phyloP scores from a whole-genome alignment of 2,888 invertebrate species.

The Gymnosoma rotundatum region DNA sequence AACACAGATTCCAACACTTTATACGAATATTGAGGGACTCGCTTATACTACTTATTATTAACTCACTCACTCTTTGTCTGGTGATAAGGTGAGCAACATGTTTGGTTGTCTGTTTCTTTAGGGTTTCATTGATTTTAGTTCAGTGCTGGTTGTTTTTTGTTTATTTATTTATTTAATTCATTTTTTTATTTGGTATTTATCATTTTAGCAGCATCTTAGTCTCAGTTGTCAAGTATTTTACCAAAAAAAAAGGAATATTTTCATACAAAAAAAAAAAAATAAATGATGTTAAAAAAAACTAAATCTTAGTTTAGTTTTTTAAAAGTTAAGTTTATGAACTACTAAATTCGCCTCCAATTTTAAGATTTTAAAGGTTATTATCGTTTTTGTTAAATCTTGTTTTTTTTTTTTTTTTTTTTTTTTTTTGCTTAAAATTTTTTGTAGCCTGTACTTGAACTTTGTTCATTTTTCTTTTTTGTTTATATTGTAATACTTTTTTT shows the following conservation, averaged over 20 bases:
- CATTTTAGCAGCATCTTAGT: conserved; percentile 61
- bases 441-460: conserved; percentile 74
- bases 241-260: conserved; percentile 24
- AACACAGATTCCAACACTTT: conserved; percentile 61
- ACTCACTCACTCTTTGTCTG: conserved; percentile 20
- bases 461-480: conserved; percentile 12
- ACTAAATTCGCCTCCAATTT: conserved; percentile 50
- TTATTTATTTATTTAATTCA: conserved; percentile 27
- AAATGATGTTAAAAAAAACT: conserved; percentile 21
- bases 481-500: neutral
- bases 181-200: conserved; percentile 62
- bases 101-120: conserved; percentile 9
- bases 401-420: conserved; percentile 48
- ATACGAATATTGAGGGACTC: conserved; percentile 18
- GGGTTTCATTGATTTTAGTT: conserved; percentile 37
- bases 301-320: conserved; percentile 36
- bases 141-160: conserved; percentile 15
- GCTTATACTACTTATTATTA: neutral
- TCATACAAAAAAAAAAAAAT: conserved; percentile 24
- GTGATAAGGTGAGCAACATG: conserved; percentile 37
- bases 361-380: conserved; percentile 65
- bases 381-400: conserved; percentile 53
- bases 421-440: conserved; percentile 56
- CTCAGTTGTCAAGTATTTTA: conserved; percentile 62
- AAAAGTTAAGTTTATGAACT: conserved; percentile 67